A percentile compares a stretch with the other conserved stretches of the same genome.
Evolutionary conservation across 2,113 vertebrate species (phyloP).

Genomic region (Nibea albiflora): DNA sequence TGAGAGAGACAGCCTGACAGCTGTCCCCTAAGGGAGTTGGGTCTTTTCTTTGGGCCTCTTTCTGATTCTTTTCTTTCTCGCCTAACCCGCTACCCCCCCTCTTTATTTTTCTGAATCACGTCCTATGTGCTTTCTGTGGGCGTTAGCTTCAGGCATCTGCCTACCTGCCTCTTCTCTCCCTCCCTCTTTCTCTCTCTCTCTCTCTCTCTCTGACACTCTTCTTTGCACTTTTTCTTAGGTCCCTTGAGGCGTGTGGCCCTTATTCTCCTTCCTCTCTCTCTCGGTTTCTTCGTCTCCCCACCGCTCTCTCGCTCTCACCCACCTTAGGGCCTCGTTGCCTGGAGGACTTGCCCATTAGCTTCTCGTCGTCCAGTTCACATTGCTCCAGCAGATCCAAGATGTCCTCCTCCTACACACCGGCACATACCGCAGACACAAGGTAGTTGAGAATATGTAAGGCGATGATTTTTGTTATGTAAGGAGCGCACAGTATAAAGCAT

Average conservation of each 20-base stretch:
- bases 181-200: neutral
- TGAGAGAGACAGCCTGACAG: conserved; percentile 74
- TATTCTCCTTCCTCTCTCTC: conserved; percentile 37
- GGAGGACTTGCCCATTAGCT: conserved; percentile 92
- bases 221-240: conserved; percentile 55
- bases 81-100: conserved; percentile 34
- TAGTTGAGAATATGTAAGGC: conserved; percentile 18
- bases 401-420: conserved; percentile 91
- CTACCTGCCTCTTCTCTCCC: conserved; percentile 42
- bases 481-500: neutral
- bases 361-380: conserved; percentile 98
- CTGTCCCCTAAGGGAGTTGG: conserved; percentile 70
- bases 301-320: conserved; percentile 45
- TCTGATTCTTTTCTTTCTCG: conserved; percentile 66
- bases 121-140: conserved; percentile 70
- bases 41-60: conserved; percentile 69
- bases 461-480: conserved; percentile 8
- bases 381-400: conserved; percentile 97
- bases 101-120: conserved; percentile 71
- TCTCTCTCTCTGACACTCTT: conserved; percentile 50
- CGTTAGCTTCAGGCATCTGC: conserved; percentile 69
- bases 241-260: conserved; percentile 64
- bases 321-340: conserved; percentile 89
- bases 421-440: conserved; percentile 20
- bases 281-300: conserved; percentile 1